These are phyloP conservation scores for Oncopodura yosiiana DNA, from an alignment of 1,140 invertebrate species.

Conservation along the genomic window DNA sequence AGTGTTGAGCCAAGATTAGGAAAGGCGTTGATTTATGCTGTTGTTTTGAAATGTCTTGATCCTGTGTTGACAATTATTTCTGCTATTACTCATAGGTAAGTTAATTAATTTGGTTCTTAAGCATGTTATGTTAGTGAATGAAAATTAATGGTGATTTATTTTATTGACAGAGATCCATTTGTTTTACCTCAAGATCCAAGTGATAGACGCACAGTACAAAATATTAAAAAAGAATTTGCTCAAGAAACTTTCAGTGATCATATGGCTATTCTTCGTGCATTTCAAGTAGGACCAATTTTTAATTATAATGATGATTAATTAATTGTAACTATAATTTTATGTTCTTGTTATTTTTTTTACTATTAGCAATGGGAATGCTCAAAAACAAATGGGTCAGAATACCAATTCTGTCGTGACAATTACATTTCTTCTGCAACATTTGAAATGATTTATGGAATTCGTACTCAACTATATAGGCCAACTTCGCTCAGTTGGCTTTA, in stretches of 20 bases:
- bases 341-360: background rate
- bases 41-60: constrained; percentile 86
- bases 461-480: constrained; percentile 73
- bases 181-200: constrained; percentile 58
- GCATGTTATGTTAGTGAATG: constrained; percentile 20
- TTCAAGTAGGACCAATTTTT: constrained; percentile 55
- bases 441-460: constrained; percentile 70
- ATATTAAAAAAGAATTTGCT: constrained; percentile 58
- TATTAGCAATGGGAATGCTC: constrained; percentile 19
- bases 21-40: constrained; percentile 71
- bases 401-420: constrained; percentile 65
- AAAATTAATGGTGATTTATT: too few relatives aligned
- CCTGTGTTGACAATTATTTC: constrained; percentile 88
- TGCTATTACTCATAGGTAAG: constrained; percentile 66
- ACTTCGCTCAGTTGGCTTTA: constrained; percentile 70
- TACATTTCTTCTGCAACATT: constrained; percentile 71
- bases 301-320: constrained; percentile 1
- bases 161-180: constrained; percentile 60
- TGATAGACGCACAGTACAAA: constrained; percentile 51
- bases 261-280: constrained; percentile 71
- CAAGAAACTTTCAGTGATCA: constrained; percentile 79
- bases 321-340: background rate
- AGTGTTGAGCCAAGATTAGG: constrained; percentile 82
- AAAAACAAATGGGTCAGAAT: constrained; percentile 52
- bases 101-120: constrained; percentile 29